Percentiles rank a stretch among this genome's conserved stretches.
Evolutionary conservation across 1,140 invertebrate genomes (phyloP).

Genomic region (Heliconius congener): DNA sequence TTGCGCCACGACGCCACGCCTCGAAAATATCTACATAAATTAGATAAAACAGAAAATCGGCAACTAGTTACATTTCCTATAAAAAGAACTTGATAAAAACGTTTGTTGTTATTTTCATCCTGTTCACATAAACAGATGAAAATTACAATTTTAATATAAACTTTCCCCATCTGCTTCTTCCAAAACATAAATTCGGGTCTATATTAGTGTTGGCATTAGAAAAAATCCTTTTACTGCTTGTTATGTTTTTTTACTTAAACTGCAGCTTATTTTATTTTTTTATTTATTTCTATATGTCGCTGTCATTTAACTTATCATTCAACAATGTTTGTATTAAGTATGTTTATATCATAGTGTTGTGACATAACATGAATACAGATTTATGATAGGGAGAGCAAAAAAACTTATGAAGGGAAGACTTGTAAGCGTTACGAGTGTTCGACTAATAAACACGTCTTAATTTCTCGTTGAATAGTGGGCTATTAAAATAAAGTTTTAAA

Average conservation of each 20-base stretch:
- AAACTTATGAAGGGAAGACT: constrained; percentile 68
- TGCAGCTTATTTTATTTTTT: neutral
- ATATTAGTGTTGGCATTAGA: constrained; percentile 31
- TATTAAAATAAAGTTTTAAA: constrained; percentile 80
- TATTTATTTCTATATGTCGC: neutral
- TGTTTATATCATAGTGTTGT: constrained; percentile 12
- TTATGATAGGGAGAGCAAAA: constrained; percentile 54
- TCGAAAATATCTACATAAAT: neutral
- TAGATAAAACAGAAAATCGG: neutral
- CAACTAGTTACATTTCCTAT: neutral
- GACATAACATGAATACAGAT: constrained; percentile 60
- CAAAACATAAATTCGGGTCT: constrained; percentile 41
- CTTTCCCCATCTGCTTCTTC: constrained; percentile 51
- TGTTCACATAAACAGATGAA: constrained; percentile 16
- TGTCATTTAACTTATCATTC: neutral
- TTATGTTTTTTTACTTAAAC: neutral
- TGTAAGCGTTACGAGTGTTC: constrained; percentile 71
- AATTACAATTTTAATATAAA: constrained; percentile 35
- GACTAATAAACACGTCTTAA: constrained; percentile 79
- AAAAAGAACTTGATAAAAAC: neutral
- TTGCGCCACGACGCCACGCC: no score
- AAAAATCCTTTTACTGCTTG: neutral
- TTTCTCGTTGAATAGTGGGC: constrained; percentile 74
- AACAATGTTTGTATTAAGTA: neutral
- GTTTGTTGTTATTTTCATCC: constrained; percentile 10